Evolutionary conservation across 2,113 vertebrate species (phyloP).

Genomic region (Charadrius vociferus): DNA sequence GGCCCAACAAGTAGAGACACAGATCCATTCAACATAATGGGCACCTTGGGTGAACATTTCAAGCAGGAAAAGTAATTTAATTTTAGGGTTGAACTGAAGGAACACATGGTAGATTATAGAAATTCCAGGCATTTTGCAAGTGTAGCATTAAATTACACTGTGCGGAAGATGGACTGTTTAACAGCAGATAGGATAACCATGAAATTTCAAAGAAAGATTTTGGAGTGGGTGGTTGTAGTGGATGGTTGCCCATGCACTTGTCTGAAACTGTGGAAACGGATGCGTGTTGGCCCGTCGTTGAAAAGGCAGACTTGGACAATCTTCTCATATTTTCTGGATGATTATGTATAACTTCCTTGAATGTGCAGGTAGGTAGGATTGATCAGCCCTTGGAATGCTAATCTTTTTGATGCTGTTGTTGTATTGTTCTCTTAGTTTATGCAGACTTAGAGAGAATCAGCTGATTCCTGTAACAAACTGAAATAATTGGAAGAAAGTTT

Average conservation of each 20-base stretch:
- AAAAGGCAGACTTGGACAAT: neutral
- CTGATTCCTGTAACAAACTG: neutral
- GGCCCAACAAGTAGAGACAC: neutral
- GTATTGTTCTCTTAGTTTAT: neutral
- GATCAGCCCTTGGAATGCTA: neutral
- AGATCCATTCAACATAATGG: neutral
- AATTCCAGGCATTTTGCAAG: neutral
- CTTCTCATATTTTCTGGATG: neutral
- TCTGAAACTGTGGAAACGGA: neutral
- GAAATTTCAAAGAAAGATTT: no score
- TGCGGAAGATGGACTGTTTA: neutral
- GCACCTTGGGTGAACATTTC: neutral
- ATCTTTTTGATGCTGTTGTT: neutral
- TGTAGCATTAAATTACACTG: rapidly evolving
- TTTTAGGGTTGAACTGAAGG: neutral
- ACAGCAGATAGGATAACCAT: neutral
- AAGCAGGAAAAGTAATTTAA: neutral
- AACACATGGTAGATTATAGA: neutral
- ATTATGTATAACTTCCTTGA: neutral
- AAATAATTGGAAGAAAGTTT: neutral
- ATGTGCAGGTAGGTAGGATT: neutral
- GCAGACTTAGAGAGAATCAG: neutral
- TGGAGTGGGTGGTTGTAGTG: neutral
- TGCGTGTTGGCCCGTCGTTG: rapidly evolving
- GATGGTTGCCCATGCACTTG: neutral